A percentile compares a stretch with the other conserved stretches of the same genome.
Conservation (phyloP, 1,140 invertebrate species). For the Spodoptera litura region DNA sequence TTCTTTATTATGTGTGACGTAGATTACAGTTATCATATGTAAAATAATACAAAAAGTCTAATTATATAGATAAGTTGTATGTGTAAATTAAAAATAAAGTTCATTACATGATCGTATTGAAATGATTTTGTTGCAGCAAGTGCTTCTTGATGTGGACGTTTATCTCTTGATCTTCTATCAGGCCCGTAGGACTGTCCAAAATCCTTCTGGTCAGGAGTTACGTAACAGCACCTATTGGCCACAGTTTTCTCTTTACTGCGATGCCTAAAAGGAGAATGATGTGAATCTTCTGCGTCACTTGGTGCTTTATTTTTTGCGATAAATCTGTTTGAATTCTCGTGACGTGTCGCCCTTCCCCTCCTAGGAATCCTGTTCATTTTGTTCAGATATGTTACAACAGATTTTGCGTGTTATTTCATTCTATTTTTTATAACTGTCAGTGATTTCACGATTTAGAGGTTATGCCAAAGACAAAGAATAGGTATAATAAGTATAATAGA, state of each 20-base stretch:
- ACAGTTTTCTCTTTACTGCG: background rate
- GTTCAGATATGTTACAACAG: slow-evolving; percentile 32
- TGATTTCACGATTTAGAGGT: too few species aligned
- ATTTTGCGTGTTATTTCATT: slow-evolving; percentile 21
- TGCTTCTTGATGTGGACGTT: too few species aligned
- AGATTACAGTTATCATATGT: too few species aligned
- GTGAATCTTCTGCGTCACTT: background rate
- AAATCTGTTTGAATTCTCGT: slow-evolving; percentile 7
- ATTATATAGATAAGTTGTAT: too few species aligned
- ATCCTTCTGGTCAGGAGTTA: background rate
- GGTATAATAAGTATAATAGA: too few species aligned
- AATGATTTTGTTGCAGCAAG: too few species aligned
- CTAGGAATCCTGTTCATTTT: slow-evolving; percentile 57
- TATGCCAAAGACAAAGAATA: too few species aligned
- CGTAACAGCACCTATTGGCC: slow-evolving; percentile 18
- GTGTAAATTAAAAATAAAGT: too few species aligned
- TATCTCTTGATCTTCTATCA: background rate
- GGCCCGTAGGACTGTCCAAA: background rate
- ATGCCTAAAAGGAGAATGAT: background rate
- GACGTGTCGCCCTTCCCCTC: slow-evolving; percentile 30
- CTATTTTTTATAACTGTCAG: background rate
- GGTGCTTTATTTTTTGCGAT: background rate
- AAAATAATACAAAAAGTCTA: too few species aligned
- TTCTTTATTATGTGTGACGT: too few species aligned
- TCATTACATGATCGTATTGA: too few species aligned